phyloP scores from a whole-genome alignment of 2,797 vertebrate genomes.

The Centroberyx gerrardi region DNA sequence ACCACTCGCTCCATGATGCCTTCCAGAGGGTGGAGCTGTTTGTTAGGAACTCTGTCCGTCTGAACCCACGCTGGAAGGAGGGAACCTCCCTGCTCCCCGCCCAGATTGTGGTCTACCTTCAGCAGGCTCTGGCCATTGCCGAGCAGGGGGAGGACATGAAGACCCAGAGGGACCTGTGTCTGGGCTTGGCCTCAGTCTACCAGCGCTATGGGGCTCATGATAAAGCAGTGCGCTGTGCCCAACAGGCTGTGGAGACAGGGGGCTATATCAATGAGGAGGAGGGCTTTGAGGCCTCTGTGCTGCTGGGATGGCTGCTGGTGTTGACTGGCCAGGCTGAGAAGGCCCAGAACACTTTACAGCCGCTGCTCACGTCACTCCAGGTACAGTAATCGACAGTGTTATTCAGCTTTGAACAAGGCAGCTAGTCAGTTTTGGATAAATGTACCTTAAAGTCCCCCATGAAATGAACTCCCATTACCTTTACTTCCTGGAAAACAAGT shows the following conservation, averaged over 20 bases:
- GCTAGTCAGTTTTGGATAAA: neutral
- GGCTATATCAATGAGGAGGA: constrained; percentile 89
- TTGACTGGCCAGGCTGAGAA: constrained; percentile 82
- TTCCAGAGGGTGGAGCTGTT: constrained; percentile 91
- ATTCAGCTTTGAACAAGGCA: neutral
- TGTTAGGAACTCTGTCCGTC: constrained; percentile 88
- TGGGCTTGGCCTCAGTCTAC: constrained; percentile 89
- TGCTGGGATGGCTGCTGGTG: constrained; percentile 91
- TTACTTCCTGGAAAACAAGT: too few relatives aligned
- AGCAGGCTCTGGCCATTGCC: constrained; percentile 88
- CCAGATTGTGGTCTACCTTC: constrained; percentile 90
- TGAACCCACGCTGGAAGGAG: constrained; percentile 81
- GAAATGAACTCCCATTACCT: too few relatives aligned
- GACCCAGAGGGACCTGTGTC: constrained; percentile 89
- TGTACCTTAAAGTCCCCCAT: neutral
- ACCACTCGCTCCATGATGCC: constrained; percentile 81
- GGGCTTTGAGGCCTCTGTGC: constrained; percentile 92
- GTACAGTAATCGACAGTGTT: constrained; percentile 41
- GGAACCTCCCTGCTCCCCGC: constrained; percentile 87
- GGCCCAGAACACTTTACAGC: constrained; percentile 84
- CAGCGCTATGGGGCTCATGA: constrained; percentile 89
- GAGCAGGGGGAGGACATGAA: constrained; percentile 79
- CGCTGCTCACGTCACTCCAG: constrained; percentile 87
- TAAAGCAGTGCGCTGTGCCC: constrained; percentile 87
- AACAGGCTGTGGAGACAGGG: constrained; percentile 86